Evolutionary conservation across 2,888 invertebrate species (phyloP), one percentile per base, ranked within the genome.

Genomic region (Plutella xylostella): DNA sequence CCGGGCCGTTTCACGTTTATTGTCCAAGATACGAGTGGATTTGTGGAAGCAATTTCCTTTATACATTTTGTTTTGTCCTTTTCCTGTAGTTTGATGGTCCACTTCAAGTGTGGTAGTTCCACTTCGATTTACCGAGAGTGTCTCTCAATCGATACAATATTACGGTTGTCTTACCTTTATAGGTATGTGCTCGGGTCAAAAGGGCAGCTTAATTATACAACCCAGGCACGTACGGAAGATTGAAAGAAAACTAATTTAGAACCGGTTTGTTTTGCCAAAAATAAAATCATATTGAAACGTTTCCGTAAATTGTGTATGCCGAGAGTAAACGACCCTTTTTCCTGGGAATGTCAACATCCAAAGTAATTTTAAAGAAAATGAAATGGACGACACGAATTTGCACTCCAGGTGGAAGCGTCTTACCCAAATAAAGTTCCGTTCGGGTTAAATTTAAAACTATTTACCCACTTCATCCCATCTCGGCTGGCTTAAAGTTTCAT

Each of bases 1-100:
- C 66, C 70, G 69, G 63, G 63, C 74, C 73, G 71, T 69, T 75
- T 63, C 68, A 77, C 79, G 71, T 83, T 82, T 83, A 83, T 80
- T 82, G 83, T 75, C 72, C 72, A 72, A 82, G 83, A 83, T 82
- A 83, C 76, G 79, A 83, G 78, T 83, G 78, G 80, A 83, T 83
- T 83, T 82, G 83, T 82, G 80, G 79, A 82, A 80, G 80, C 83
- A 82, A 83, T 83, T 82, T 83, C 80, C 83, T 82, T 78, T 83
- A 82, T 83, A 80, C 80, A 80, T 83, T 83, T 83, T 82, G 83
- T 82, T 82, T 80, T 82, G 82, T 83, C 80, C 77, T 79, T 77
- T 79, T 72, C 77, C 65, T 75, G 69, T 79, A 80, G 78, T 80
- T 82, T 82, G 80, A 82, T 79, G 74, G 77, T 73, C 77, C 72